Evolutionary conservation across 1,140 invertebrate genomes (phyloP), one percentile per base, ranked within the genome.

Genomic region (Medauroidea extradentata): DNA sequence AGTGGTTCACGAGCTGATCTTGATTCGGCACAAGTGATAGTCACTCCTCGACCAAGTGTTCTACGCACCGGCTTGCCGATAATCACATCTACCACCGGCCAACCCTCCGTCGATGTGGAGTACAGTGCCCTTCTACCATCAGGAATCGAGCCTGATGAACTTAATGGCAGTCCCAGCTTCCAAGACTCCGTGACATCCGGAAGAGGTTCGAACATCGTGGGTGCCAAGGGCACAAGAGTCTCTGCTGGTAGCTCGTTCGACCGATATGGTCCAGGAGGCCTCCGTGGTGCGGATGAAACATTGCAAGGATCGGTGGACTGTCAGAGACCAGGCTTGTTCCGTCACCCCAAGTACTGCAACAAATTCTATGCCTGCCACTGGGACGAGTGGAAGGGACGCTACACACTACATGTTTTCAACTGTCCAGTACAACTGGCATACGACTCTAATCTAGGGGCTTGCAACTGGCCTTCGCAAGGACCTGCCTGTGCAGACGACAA

Each of bases 291-390:
- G 44, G 67, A 75, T 49, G 81, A 85, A 57, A 79, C 80, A 2
- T 70, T 87, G 19, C 77, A 84, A 61, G 83, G 83, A n/a, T 78
- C 78, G 1, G 68, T 75, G 69, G 83, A 88, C 24, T 93, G 90
- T 68, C 83, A 88, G 59, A 78, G 89, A 67, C 81, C 88, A 5
- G 90, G 90, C 66, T 78, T 93, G 0, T 93, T 93, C 77, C 79
- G 89, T 68, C 89, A 92, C 70, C 90, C 90, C 0, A 85, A 85
- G 53, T 81, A 87, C 58, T 92, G 90, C 68, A 89, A 90, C 67
- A 90, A 91, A 68, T 93, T 92, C 76, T 93, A 91, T 67, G 83
- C 88, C 29, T 93, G 90, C 69, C 83, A 87, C 68, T 93, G 87
- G 87, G 90, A 93, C 67, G 82, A 85, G 59, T 87, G 83, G 73